Conservation (phyloP, 2,888 invertebrate species). For the Dromius quadrimaculatus region DNA sequence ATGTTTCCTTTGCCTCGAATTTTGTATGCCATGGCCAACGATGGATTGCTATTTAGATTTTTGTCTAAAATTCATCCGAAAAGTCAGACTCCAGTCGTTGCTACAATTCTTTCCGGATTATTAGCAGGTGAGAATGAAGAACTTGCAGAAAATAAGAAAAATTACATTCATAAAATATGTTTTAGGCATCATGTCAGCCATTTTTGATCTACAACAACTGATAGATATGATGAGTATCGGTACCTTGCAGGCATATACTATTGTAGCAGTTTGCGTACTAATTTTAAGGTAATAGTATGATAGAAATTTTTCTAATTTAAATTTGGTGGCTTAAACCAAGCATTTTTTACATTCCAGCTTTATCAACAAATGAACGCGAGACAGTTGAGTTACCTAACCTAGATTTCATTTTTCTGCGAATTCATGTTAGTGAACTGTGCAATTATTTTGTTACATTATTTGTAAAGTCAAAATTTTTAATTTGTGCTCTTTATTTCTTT, state of each 20-base stretch:
- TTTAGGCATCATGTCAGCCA: slow-evolving; percentile 83
- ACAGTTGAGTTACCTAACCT: background rate
- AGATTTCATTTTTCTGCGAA: too few relatives aligned
- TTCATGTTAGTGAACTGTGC: too few relatives aligned
- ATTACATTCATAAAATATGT: slow-evolving; percentile 52
- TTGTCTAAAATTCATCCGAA: slow-evolving; percentile 77
- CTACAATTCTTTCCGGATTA: slow-evolving; percentile 81
- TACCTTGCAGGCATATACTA: slow-evolving; percentile 89
- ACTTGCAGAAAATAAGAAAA: background rate
- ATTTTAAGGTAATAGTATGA: slow-evolving; percentile 82
- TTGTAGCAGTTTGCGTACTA: slow-evolving; percentile 91
- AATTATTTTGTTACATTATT: background rate
- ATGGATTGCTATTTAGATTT: slow-evolving; percentile 84
- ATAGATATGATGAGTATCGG: slow-evolving; percentile 98
- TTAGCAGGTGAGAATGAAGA: slow-evolving; percentile 72
- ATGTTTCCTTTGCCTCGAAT: slow-evolving; percentile 91
- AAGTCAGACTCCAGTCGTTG: slow-evolving; percentile 84
- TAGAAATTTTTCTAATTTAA: background rate
- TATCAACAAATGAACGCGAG: too few relatives aligned
- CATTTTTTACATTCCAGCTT: too few relatives aligned
- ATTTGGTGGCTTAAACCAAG: background rate
- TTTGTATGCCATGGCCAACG: slow-evolving; percentile 90
- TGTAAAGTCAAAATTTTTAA: too few relatives aligned
- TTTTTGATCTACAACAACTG: slow-evolving; percentile 91
- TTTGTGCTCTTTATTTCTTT: too few relatives aligned